A percentile compares a stretch with the other conserved stretches of the same genome.
These are phyloP conservation scores for Mola mola DNA, from an alignment of 2,113 vertebrate species.

Conservation along the genomic window DNA sequence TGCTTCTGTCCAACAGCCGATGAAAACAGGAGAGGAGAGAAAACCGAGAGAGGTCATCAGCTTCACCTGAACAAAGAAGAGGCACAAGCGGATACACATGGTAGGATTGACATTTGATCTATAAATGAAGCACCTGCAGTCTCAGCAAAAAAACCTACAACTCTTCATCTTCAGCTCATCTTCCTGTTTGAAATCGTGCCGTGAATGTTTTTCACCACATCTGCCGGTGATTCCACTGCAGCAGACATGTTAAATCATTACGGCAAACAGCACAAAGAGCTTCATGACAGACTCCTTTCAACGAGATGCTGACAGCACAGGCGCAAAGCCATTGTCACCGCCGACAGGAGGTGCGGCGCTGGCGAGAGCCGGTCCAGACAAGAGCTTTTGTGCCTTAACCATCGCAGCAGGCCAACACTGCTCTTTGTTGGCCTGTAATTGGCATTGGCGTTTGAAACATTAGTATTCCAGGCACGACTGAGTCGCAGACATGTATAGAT, in stretches of 20 bases:
- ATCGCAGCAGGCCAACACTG: conserved; percentile 55
- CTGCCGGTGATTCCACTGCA: conserved; percentile 28
- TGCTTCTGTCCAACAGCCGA: conserved; percentile 74
- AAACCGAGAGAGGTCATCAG: conserved; percentile 57
- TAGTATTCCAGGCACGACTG: conserved; percentile 74
- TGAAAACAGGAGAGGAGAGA: conserved; percentile 73
- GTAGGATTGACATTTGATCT: conserved; percentile 56
- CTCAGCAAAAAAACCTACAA: background rate
- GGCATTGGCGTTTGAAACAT: conserved; percentile 73
- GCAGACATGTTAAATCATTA: conserved; percentile 43
- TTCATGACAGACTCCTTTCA: conserved; percentile 67
- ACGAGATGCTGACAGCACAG: conserved; percentile 57
- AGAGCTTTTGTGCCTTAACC: conserved; percentile 65
- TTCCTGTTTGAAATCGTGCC: conserved; percentile 15
- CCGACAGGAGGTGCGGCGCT: conserved; percentile 49
- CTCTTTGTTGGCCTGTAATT: conserved; percentile 72
- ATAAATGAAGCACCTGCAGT: background rate
- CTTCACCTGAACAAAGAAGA: conserved; percentile 72
- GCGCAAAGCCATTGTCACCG: conserved; percentile 65
- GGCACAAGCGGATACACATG: conserved; percentile 69
- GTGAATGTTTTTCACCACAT: conserved; percentile 29
- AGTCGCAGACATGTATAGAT: conserved; percentile 63
- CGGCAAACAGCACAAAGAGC: conserved; percentile 39
- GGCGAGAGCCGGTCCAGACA: conserved; percentile 28
- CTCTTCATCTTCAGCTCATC: background rate